Conservation (phyloP, 2,888 invertebrate genomes). For the Iselma pallidipennis region DNA sequence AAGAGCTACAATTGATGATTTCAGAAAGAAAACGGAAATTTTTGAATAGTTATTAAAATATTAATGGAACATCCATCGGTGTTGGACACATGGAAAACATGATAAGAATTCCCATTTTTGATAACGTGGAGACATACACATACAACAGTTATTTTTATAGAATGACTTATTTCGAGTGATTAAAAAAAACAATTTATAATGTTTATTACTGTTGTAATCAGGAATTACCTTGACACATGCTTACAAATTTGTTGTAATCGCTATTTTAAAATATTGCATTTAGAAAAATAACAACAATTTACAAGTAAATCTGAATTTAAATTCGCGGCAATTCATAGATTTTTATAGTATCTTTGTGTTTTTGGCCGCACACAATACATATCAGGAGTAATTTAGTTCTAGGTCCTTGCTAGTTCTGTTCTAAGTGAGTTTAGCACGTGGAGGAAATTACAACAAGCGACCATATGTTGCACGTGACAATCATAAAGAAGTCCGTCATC, state of each 20-base stretch:
- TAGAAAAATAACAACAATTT: background rate
- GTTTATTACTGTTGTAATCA: background rate
- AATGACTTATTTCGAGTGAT: too few relatives aligned
- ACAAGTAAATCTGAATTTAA: background rate
- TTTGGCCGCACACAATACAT: background rate
- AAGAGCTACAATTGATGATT: too few relatives aligned
- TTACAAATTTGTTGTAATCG: background rate
- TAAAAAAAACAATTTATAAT: background rate
- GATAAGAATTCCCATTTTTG: too few relatives aligned
- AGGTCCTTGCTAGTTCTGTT: background rate
- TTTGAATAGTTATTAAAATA: too few relatives aligned
- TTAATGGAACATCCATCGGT: too few relatives aligned
- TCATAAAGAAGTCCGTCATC: constrained; percentile 25
- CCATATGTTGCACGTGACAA: constrained; percentile 26
- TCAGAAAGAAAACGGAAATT: too few relatives aligned
- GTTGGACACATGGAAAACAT: too few relatives aligned
- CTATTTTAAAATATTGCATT: background rate
- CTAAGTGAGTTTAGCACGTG: constrained; percentile 20
- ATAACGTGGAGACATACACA: too few relatives aligned
- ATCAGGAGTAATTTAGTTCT: background rate
- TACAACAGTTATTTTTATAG: too few relatives aligned
- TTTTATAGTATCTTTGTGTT: background rate
- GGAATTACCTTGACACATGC: constrained; percentile 1
- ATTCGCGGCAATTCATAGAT: background rate
- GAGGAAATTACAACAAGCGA: constrained; percentile 25